A percentile compares a stretch with the other conserved stretches of the same genome.
phyloP scores from a whole-genome alignment of 2,888 invertebrate genomes.

The Heliconius ethilla region DNA sequence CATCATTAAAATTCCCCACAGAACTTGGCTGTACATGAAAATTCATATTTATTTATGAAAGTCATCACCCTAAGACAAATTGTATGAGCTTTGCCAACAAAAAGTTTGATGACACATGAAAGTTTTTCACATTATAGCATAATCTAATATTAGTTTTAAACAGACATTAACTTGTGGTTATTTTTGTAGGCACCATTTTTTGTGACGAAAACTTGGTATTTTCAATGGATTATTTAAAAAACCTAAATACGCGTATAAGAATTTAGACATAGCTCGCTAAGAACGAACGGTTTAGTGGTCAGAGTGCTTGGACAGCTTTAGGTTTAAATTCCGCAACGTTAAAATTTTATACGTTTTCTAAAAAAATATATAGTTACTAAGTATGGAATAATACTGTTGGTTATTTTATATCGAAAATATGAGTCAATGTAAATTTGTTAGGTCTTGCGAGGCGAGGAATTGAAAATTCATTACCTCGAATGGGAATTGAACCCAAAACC shows the following conservation, averaged over 20 bases:
- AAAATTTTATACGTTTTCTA: too few relatives aligned
- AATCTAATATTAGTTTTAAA: slow-evolving; percentile 35
- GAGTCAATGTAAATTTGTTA: too few relatives aligned
- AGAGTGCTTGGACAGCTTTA: too few relatives aligned
- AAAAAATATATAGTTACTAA: too few relatives aligned
- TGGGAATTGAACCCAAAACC: not conserved
- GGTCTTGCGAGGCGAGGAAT: not conserved
- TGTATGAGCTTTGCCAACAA: slow-evolving; percentile 30
- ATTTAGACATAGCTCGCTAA: too few relatives aligned
- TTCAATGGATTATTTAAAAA: not conserved
- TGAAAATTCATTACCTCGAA: not conserved
- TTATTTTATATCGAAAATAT: not conserved
- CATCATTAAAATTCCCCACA: slow-evolving; percentile 22
- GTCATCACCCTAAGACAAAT: slow-evolving; percentile 30
- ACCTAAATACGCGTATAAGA: not conserved
- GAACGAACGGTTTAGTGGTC: too few relatives aligned
- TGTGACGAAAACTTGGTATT: not conserved
- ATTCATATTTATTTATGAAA: slow-evolving; percentile 24
- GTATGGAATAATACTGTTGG: too few relatives aligned
- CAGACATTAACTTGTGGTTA: slow-evolving; percentile 21
- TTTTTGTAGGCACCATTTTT: slow-evolving; percentile 11
- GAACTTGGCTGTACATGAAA: slow-evolving; percentile 18
- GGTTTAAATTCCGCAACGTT: too few relatives aligned
- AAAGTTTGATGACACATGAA: slow-evolving; percentile 31
- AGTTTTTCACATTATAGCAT: slow-evolving; percentile 29